These are phyloP conservation scores for Rhinoptilus africanus DNA, from an alignment of 2,113 vertebrate genomes.

Conservation along the genomic window DNA sequence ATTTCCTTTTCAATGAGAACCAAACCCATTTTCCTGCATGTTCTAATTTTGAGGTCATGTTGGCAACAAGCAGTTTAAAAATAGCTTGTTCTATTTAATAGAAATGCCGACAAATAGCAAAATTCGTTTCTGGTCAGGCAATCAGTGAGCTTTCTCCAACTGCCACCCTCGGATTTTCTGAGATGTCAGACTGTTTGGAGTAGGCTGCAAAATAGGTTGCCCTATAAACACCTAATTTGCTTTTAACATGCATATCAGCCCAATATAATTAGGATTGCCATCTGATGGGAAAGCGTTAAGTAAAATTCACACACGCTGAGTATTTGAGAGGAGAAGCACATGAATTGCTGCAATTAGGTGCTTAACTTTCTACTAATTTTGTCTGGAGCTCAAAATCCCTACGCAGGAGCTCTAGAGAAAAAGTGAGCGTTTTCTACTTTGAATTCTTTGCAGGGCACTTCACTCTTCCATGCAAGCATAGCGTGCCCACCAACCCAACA, in stretches of 20 bases:
- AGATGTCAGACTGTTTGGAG: neutral
- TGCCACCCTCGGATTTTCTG: neutral
- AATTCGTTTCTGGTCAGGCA: neutral
- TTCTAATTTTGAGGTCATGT: slow-evolving; percentile 21
- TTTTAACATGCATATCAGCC: neutral
- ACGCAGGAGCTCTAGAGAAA: neutral
- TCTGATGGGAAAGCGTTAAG: neutral
- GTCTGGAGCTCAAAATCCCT: neutral
- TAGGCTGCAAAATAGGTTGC: neutral
- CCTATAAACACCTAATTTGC: neutral
- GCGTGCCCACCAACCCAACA: neutral
- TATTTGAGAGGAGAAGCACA: neutral
- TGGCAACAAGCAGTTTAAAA: neutral
- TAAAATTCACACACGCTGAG: neutral
- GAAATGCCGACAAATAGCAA: neutral
- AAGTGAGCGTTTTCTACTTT: neutral
- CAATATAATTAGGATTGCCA: neutral
- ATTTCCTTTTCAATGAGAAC: slow-evolving; percentile 6
- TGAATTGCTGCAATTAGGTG: neutral
- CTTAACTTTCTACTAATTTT: neutral
- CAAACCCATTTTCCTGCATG: neutral
- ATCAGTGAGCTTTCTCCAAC: neutral
- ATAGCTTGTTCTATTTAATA: neutral
- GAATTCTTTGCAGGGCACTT: neutral
- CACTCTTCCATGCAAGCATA: neutral